Base-by-base conservation (phyloP, 2,888 invertebrate genomes). In the Epinotia ramella region DNA sequence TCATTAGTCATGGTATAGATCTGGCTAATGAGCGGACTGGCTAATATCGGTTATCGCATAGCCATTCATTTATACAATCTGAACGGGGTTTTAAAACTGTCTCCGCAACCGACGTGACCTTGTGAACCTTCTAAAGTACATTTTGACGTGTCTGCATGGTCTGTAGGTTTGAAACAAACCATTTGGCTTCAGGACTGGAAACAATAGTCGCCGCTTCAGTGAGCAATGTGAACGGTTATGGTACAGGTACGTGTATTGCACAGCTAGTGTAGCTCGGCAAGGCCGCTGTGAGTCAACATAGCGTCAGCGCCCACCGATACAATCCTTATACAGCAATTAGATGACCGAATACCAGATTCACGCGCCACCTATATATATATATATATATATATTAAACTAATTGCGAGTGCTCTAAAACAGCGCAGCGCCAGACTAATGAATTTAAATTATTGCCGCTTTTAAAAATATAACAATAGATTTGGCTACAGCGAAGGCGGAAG, bases 231-330 rank as follows among this genome's bases (percentile, higher is more conserved):
- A 28, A 56, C 78, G 81, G 80, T 80, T 79, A 73, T 73, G 80
- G 84, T 87, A 88, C 83, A 78, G 79, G 78, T 77, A 74, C 78
- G 60, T 56, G 40, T 62, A 56, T 73, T 76, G 66, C 71, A 72
- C 60, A n/a, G 53, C 53, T 16, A 69, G 57, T 57, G 74, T 33
- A 57, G 78, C 76, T 73, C 78, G 79, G 80, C 91, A 86, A 91
- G 91, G 91, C 83, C 91, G 83, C 69, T 40, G 81, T 86, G 88
- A 88, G 80, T 87, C 87, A 86, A 83, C 79, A 84, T 86, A 86
- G 80, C 89, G 88, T 88, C 89, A 87, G 81, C 84, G 77, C 73
- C 9, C 40, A 40, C 40, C 78, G 75, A 81, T 78, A 82, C 85
- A 87, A 86, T 87, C 87, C 87, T 77, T 84, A 83, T 82, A 83